A percentile compares a stretch with the other conserved stretches of the same genome.
Evolutionary conservation across 1,140 invertebrate species (phyloP).

Genomic region (Triops cancriformis): DNA sequence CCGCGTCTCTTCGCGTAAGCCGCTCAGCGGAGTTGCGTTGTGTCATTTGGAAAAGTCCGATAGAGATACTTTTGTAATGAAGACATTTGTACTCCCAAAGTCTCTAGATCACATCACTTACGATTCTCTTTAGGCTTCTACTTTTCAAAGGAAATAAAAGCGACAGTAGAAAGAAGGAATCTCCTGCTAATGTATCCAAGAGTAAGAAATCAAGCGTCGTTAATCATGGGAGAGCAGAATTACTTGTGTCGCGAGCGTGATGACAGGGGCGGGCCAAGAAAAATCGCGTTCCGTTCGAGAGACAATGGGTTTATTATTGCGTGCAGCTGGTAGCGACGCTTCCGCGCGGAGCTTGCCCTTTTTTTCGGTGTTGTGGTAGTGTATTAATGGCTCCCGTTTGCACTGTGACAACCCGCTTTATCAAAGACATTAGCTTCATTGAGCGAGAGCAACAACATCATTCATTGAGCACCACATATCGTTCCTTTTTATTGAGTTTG

Average conservation of each 20-base stretch:
- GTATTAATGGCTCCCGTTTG: slow-evolving; percentile 2
- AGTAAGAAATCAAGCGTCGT: not conserved
- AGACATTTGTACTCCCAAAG: not conserved
- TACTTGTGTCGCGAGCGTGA: not conserved
- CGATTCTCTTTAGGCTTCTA: not conserved
- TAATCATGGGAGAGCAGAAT: not conserved
- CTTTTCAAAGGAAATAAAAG: not conserved
- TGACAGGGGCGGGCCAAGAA: slow-evolving; percentile 2
- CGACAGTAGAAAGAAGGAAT: not conserved
- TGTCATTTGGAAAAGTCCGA: not conserved
- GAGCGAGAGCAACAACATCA: not conserved
- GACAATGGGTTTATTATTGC: slow-evolving; percentile 10
- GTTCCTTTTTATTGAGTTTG: not conserved
- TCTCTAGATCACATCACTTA: not conserved
- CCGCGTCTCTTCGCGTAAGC: not conserved
- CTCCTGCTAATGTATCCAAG: not conserved
- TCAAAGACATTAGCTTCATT: slow-evolving; percentile 14
- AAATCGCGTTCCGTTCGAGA: not conserved
- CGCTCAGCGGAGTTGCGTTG: not conserved
- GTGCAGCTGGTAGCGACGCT: slow-evolving; percentile 11
- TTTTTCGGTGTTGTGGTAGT: not conserved
- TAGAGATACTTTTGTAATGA: not conserved
- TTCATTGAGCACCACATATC: not conserved
- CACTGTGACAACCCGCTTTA: slow-evolving; percentile 12
- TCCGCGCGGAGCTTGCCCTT: not conserved